Evolutionary conservation across 2,797 vertebrate genomes (phyloP), one percentile per base, ranked within the genome.

Genomic region (Gadopsis bispinosus): DNA sequence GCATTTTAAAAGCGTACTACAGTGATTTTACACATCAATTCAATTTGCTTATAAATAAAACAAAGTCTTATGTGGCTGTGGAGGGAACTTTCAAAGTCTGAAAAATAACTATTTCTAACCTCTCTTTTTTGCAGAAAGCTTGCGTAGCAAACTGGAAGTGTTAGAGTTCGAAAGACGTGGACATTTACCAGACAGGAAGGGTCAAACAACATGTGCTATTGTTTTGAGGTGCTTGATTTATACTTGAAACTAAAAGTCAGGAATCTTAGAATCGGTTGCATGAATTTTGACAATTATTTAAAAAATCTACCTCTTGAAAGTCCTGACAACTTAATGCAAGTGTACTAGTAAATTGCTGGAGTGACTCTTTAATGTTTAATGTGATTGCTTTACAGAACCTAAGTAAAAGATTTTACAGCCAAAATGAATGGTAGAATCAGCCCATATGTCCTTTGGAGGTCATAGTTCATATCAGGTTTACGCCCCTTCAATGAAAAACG

Each of bases 391-490:
- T 66, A 72, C 45, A 50, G 67, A 79, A 56, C 20, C n/a, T 29
- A 26, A 60, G 22, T 37, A 31, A 54, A 82, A 22, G 3, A 53
- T 81, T 85, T 85, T 55, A 69, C 64, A 65, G 47, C 54, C 22
- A 55, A 29, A 8, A 79, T 33, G 37, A 69, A 79, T 33, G 20
- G 54, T n/a, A 26, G 58, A 66, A 70, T 17, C 58, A 59, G 66
- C 53, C 62, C 53, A 63, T 62, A 22, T 54, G 69, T 72, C 71
- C 45, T 77, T 37, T 35, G 26, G 68, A 81, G 75, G 81, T 83
- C 83, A 78, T 14, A 47, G 76, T 76, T 86, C 80, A 81, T 14
- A 8, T 22, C 26, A 70, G 61, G 68, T 86, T 90, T 73, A 86
- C 59, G 33, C 73, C 73, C 37, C 71, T 75, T 56, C 61, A 47